Conservation (phyloP, 2,113 vertebrate genomes). For the Pseudonaja textilis region DNA sequence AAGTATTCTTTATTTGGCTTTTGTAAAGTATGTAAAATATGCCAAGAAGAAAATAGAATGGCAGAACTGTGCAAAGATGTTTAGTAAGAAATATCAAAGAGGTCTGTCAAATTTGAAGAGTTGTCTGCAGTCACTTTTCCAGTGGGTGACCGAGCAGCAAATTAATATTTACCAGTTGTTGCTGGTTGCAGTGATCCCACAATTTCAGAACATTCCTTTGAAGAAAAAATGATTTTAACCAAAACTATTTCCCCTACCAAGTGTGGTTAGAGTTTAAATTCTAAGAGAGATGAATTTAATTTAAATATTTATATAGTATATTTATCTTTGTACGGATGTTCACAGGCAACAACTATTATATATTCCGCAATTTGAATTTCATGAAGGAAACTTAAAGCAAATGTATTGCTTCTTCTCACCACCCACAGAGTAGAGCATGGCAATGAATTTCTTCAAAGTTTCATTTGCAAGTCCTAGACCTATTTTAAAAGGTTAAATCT, state of each 20-base stretch:
- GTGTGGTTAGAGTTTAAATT: background rate
- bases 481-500: background rate
- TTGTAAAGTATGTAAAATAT: background rate
- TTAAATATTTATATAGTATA: constrained; percentile 8
- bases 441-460: background rate
- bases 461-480: background rate
- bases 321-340: background rate
- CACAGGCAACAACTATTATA: background rate
- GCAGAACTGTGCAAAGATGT: background rate
- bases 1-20: background rate
- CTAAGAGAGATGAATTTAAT: constrained; percentile 7
- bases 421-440: background rate
- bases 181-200: background rate
- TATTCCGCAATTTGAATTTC: background rate
- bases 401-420: background rate
- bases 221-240: background rate
- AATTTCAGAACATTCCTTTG: background rate
- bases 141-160: constrained; percentile 2
- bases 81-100: background rate
- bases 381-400: background rate
- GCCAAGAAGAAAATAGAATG: background rate
- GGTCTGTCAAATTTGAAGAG: background rate
- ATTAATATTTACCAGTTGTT: constrained; percentile 7
- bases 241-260: background rate
- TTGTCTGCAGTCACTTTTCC: background rate